These are phyloP conservation scores for Drosophila borealis DNA, from an alignment of 2,888 invertebrate genomes.

Conservation along the genomic window DNA sequence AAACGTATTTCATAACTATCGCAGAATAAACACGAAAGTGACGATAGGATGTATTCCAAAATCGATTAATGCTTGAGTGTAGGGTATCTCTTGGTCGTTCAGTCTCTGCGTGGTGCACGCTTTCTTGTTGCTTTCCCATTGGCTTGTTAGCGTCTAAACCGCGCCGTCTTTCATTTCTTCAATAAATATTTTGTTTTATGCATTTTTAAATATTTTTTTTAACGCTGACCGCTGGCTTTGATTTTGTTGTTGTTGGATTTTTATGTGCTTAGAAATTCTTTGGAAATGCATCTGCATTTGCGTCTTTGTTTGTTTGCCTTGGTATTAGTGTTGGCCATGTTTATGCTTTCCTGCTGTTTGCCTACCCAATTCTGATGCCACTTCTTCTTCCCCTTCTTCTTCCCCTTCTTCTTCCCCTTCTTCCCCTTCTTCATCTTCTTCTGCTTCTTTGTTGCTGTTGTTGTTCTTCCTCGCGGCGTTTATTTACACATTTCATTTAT, in stretches of 20 bases:
- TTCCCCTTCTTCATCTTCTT: constrained; percentile 9
- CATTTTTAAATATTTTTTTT: constrained; percentile 79
- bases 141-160: constrained; percentile 61
- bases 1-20: too few species aligned
- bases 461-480: constrained; percentile 37
- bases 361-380: constrained; percentile 68
- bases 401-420: constrained; percentile 17
- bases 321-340: constrained; percentile 71
- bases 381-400: constrained; percentile 18
- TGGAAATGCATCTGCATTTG: constrained; percentile 72
- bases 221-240: constrained; percentile 68
- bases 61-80: neutral
- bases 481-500: constrained; percentile 79
- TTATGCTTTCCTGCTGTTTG: constrained; percentile 80
- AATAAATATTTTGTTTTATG: constrained; percentile 82
- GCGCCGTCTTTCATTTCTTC: constrained; percentile 37
- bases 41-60: too few species aligned
- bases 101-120: neutral
- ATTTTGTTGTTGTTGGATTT: constrained; percentile 44
- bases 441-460: constrained; percentile 18
- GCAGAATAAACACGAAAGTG: too few species aligned
- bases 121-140: constrained; percentile 11
- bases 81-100: neutral
- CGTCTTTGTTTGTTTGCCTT: constrained; percentile 63
- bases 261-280: constrained; percentile 77